phyloP scores from a whole-genome alignment of 2,113 vertebrate genomes.

The Pelodiscus sinensis region DNA sequence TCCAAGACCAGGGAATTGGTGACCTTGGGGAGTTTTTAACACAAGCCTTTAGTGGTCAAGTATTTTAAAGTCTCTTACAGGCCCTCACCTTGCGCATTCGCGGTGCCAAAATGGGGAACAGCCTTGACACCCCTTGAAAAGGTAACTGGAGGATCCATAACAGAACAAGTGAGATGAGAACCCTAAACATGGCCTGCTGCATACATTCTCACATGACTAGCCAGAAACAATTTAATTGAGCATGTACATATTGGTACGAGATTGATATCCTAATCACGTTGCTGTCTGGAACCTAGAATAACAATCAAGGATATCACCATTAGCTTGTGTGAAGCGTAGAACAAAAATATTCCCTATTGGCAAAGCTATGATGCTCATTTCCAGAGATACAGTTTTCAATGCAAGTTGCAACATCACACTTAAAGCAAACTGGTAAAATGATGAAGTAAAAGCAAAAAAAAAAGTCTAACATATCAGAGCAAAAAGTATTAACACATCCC shows the following conservation, averaged over 20 bases:
- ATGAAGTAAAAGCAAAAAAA: conserved; percentile 33
- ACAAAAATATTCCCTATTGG: conserved; percentile 55
- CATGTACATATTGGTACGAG: neutral
- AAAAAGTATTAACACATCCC: neutral
- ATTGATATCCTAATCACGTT: neutral
- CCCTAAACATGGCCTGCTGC: neutral
- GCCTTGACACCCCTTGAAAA: neutral
- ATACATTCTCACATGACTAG: neutral
- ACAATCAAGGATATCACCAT: conserved; percentile 29
- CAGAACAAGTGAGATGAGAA: neutral
- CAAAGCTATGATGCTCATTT: conserved; percentile 9
- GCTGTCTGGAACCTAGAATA: conserved; percentile 21
- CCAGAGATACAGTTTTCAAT: neutral
- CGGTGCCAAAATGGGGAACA: too few species aligned
- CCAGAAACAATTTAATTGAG: conserved; percentile 14
- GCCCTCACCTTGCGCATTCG: too few species aligned
- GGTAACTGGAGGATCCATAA: neutral
- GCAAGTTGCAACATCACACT: conserved; percentile 35
- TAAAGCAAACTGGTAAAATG: conserved; percentile 41
- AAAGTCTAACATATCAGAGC: neutral
- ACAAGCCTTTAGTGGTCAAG: too few species aligned
- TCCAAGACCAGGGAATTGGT: too few species aligned
- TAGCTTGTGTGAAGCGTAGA: conserved; percentile 62
- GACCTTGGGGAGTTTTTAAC: too few species aligned
- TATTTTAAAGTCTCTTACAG: too few species aligned